A percentile compares a stretch with the other conserved stretches of the same genome.
Conservation (phyloP, 2,797 vertebrate species). For the Caiman crocodilus region DNA sequence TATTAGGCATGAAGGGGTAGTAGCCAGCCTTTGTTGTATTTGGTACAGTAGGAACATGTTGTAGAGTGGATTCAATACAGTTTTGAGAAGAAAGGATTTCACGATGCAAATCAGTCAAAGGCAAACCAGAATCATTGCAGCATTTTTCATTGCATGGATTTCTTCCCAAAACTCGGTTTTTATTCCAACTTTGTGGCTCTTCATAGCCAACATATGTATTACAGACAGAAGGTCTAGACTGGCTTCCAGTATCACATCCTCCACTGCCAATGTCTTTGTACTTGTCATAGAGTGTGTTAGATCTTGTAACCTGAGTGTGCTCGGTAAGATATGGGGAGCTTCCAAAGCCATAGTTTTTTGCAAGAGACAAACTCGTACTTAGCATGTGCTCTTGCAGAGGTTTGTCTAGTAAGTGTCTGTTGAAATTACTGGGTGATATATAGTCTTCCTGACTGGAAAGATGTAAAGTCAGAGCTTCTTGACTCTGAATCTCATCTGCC, state of each 20-base stretch:
- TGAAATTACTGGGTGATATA: conserved; percentile 22
- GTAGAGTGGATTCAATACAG: conserved; percentile 13
- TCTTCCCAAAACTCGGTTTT: conserved; percentile 6
- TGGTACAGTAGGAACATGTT: conserved; percentile 3
- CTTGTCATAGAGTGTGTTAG: conserved; percentile 61
- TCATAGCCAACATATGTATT: background rate
- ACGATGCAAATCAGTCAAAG: conserved; percentile 26
- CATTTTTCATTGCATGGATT: background rate
- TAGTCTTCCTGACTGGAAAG: conserved; percentile 58
- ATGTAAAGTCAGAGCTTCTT: conserved; percentile 67
- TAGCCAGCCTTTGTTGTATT: background rate
- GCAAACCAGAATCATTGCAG: background rate
- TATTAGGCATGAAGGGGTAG: background rate
- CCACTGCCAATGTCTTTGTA: conserved; percentile 36
- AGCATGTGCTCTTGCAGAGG: background rate
- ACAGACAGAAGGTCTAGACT: conserved; percentile 23
- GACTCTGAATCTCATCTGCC: conserved; percentile 59
- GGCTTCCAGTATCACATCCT: conserved; percentile 28
- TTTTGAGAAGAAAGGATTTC: conserved; percentile 48
- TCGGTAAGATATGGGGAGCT: background rate
- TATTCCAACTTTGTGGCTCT: conserved; percentile 55
- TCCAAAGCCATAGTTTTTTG: conserved; percentile 58
- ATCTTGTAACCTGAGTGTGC: background rate
- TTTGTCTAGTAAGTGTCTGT: conserved; percentile 56
- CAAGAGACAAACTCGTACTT: conserved; percentile 57